phyloP scores from a whole-genome alignment of 2,888 invertebrate genomes.

The Pyrrhosoma nymphula region DNA sequence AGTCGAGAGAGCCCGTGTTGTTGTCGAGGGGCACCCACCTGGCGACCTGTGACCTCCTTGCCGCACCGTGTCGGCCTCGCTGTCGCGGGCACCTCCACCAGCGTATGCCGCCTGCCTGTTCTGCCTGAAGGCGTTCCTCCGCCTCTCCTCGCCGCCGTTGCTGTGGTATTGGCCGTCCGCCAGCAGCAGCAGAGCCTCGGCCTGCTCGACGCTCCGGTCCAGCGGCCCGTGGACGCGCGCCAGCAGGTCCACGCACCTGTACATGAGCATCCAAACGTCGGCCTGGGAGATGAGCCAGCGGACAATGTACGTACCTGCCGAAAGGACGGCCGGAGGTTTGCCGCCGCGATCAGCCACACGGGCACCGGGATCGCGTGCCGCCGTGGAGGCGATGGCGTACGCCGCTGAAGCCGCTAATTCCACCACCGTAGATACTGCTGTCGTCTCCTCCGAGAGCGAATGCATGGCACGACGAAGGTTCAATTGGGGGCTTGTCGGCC shows the following conservation, averaged over 20 bases:
- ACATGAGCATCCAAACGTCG: slow-evolving; percentile 82
- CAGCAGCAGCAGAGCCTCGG: slow-evolving; percentile 83
- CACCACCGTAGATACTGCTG: slow-evolving; percentile 19
- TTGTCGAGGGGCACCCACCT: slow-evolving; percentile 30
- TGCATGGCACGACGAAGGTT: slow-evolving; percentile 40
- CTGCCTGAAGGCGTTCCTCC: slow-evolving; percentile 66
- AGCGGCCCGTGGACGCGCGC: slow-evolving; percentile 72
- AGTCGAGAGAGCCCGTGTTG: no score
- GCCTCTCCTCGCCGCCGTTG: slow-evolving; percentile 68
- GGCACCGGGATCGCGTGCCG: not conserved
- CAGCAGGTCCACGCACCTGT: slow-evolving; percentile 81
- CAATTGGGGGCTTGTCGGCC: not conserved
- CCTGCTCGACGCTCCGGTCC: slow-evolving; percentile 80
- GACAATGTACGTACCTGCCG: slow-evolving; percentile 81
- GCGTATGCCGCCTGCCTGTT: slow-evolving; percentile 69
- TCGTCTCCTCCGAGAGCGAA: slow-evolving; percentile 43
- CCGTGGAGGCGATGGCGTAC: not conserved
- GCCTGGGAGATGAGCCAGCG: slow-evolving; percentile 84
- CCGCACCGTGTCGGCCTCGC: not conserved
- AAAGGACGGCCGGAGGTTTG: slow-evolving; percentile 31
- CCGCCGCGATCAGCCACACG: not conserved
- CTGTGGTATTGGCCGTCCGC: slow-evolving; percentile 60
- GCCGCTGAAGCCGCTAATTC: slow-evolving; percentile 38
- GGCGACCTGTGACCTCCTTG: not conserved
- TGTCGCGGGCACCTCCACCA: slow-evolving; percentile 16